Base-by-base conservation (phyloP, 1,140 invertebrate species). In the Triops longicaudatus region DNA sequence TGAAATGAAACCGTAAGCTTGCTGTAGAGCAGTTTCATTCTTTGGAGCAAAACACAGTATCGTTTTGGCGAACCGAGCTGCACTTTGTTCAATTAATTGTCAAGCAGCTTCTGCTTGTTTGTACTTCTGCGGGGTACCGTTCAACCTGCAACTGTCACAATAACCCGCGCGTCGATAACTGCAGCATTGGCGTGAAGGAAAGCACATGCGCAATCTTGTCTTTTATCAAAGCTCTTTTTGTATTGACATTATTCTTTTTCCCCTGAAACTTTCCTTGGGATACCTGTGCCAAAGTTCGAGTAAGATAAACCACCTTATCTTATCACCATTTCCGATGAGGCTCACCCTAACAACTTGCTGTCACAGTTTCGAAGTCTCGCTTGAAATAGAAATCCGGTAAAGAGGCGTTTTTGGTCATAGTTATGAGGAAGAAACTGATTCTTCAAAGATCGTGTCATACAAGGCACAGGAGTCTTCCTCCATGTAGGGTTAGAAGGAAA, bases 101-200 rank as follows among this genome's bases (percentile, higher is more conserved):
- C 22, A 63, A 63, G 14, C 14, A 63, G 50, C 50, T 63, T 63
- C 14, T 63, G 14, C 50, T 63, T 63, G 14, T 63, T 0, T 63
- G 50, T 22, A 22, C 6, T 17, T 17, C 22, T 63, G 2, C 50
- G 50, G 17, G 17, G 10, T 63, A 63, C 3, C 5, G 14, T 63
- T 17, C 50, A n/a, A 22, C 17, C n/a, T 63, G 22, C 50, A 63
- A 63, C 50, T 63, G 22, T 63, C 50, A n/a, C 50, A 63, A 63
- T 63, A 17, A 63, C 50, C 50, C 14, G 50, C 50, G 50, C 50
- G 50, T 63, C 50, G 50, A 63, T 63, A 63, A 63, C 50, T 63
- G 50, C 50, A 63, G 50, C 50, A 63, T 63, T 63, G 50, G 50
- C 50, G 50, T 63, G 50, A 63, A 63, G 50, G 50, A 63, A 63